Conservation (phyloP, 1,140 invertebrate genomes). For the Camponotus floridanus region DNA sequence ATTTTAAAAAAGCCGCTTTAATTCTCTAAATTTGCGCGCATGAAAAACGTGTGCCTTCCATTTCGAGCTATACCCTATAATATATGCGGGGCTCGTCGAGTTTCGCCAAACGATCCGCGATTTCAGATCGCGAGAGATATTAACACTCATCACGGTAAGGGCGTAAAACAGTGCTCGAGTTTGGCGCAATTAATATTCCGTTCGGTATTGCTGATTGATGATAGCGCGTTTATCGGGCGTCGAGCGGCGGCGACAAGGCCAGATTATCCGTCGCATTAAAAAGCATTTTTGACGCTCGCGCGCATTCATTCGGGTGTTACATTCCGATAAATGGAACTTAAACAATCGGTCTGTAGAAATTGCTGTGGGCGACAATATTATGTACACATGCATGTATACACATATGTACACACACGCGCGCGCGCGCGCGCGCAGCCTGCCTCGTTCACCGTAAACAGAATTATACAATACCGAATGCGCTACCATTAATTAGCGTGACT, state of each 20-base stretch:
- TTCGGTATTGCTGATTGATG: slow-evolving; percentile 69
- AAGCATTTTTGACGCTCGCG: slow-evolving; percentile 66
- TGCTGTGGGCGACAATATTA: slow-evolving; percentile 46
- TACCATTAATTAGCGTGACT: slow-evolving; percentile 76
- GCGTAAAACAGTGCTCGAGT: slow-evolving; percentile 40
- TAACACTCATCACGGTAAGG: slow-evolving; percentile 18
- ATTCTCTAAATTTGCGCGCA: neutral
- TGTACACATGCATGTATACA: neutral
- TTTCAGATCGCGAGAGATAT: neutral
- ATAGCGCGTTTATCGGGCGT: slow-evolving; percentile 69
- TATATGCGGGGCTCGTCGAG: neutral
- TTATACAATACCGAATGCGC: slow-evolving; percentile 73
- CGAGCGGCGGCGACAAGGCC: slow-evolving; percentile 37
- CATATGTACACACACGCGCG: too few species aligned
- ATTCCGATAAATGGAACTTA: slow-evolving; percentile 74
- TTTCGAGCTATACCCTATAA: neutral
- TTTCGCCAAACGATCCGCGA: neutral
- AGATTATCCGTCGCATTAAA: slow-evolving; percentile 74
- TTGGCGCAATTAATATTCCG: slow-evolving; percentile 70
- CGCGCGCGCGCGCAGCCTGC: neutral
- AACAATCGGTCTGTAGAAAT: slow-evolving; percentile 71
- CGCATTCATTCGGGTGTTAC: slow-evolving; percentile 68
- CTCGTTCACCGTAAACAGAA: slow-evolving; percentile 69
- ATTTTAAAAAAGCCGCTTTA: neutral
- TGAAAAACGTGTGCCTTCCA: neutral